Base-by-base conservation (phyloP, 2,797 vertebrate genomes). In the Aphelocoma californica region DNA sequence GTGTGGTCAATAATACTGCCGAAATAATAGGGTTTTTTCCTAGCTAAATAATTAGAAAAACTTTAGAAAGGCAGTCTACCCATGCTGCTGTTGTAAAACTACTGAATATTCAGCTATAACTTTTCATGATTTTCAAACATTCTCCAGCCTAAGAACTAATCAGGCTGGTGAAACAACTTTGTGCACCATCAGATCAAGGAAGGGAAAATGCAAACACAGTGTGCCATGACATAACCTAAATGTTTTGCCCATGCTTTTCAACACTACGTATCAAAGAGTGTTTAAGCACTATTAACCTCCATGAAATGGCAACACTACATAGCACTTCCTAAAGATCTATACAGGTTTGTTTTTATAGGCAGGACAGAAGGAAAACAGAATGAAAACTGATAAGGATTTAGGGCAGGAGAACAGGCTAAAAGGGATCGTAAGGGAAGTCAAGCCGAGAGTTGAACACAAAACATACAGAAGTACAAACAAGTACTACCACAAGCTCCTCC, bases 261-360 rank as follows among this genome's bases (percentile, higher is more conserved):
- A 40, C 0, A 0, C 26, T 18, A 28, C 14, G 14, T 1, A 74
- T n/a, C 50, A 71, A 36, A 31, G 31, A 38, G 0, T 1, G 1
- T 40, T 88, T 36, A 51, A 48, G 26, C 24, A 75, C 16, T 24
- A 65, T 47, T 66, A 58, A 79, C 18, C 8, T 70, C 38, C 47
- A 24, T 3, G 31, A 79, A 84, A 81, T 3, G 8, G 45, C 24
- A 91, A 77, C 21, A 47, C 3, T 12, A 16, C 21, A 25, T 0
- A 66, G 51, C 4, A 71, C 23, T 67, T 73, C 73, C n/a, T 48
- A 11, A 75, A 88, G 25, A 8, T 18, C 47, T 47, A 31, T 1
- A 62, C 1, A 32, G 13, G 7, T 21, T 50, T 45, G 31, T 20
- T 56, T 86, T 60, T 29, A 53, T 0, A 64, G 19, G 34, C 6